Base-by-base conservation (phyloP, 2,113 vertebrate genomes). In the Rhabdomys dilectus region DNA sequence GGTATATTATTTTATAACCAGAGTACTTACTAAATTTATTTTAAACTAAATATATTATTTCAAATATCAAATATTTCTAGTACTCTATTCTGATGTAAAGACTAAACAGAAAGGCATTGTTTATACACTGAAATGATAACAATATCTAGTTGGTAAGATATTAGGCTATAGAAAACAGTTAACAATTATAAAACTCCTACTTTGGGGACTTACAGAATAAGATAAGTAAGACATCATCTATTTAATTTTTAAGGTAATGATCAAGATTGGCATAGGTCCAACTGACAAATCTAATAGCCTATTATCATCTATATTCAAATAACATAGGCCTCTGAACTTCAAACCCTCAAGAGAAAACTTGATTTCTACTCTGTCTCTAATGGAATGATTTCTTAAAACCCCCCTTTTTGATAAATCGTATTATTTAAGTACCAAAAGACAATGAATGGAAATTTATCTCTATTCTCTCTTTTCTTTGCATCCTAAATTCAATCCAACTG, bases 1-100 rank as follows among this genome's bases (percentile, higher is more conserved):
- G 2, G 2, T 19, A 75, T 84, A 56, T 68, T 62, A 15, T 84
- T 3, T 85, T 42, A 42, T 86, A 81, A 39, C 13, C 48, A 88
- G 66, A 17, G 24, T 7, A 1, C 7, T 16, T 15, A 42, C 85
- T 0, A 70, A 21, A 29, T 72, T 92, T 80, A 62, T n/a, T 92
- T 96, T 88, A 62, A 81, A 92, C 91, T 39, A 51, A 93, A 81
- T 53, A 77, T 78, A 89, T 48, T 26, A 34, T 31, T 80, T 95
- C 77, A 76, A 89, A 96, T 66, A 31, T 1, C 56, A 70, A 48
- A 6, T 1, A 45, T 45, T 88, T 60, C 62, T 68, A 45, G 48
- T 68, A 13, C 15, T 11, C 24, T 93, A 29, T 89, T 82, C 34
- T 92, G 2, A 56, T 13, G 3, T 77, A 68, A 60, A 24, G 9